These are phyloP conservation scores for Anguilla pacifica DNA, from an alignment of 2,797 vertebrate genomes.

Conservation along the genomic window DNA sequence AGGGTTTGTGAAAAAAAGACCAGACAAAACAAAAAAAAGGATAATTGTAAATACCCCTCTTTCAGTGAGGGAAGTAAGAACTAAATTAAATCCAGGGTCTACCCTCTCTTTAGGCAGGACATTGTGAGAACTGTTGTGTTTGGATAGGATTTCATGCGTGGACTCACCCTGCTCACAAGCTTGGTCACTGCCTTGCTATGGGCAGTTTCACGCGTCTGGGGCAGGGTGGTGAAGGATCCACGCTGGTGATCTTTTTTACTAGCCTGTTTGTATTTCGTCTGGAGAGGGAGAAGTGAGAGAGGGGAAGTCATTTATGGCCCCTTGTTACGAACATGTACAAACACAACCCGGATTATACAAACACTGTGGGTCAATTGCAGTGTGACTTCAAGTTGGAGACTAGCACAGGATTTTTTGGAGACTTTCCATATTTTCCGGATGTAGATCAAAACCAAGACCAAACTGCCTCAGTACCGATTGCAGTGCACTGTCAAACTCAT, in stretches of 20 bases:
- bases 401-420: too few species aligned
- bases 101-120: not conserved
- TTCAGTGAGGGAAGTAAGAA: not conserved
- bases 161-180: conserved; percentile 84
- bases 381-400: too few species aligned
- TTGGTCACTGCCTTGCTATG: conserved; percentile 90
- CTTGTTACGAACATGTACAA: not conserved
- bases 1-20: not conserved
- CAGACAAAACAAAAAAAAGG: not conserved
- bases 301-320: not conserved
- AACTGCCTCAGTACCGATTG: too few species aligned
- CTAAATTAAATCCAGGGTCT: not conserved
- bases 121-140: not conserved
- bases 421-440: too few species aligned
- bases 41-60: not conserved
- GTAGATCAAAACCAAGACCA: too few species aligned
- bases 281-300: conserved; percentile 35
- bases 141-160: not conserved
- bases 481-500: too few species aligned
- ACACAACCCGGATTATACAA: not conserved
- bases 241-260: conserved; percentile 88
- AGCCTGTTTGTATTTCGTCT: conserved; percentile 94
- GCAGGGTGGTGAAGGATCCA: conserved; percentile 86
- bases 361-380: too few species aligned
- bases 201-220: conserved; percentile 85